Base-by-base conservation (phyloP, 2,113 vertebrate species). In the Hippolais icterina region DNA sequence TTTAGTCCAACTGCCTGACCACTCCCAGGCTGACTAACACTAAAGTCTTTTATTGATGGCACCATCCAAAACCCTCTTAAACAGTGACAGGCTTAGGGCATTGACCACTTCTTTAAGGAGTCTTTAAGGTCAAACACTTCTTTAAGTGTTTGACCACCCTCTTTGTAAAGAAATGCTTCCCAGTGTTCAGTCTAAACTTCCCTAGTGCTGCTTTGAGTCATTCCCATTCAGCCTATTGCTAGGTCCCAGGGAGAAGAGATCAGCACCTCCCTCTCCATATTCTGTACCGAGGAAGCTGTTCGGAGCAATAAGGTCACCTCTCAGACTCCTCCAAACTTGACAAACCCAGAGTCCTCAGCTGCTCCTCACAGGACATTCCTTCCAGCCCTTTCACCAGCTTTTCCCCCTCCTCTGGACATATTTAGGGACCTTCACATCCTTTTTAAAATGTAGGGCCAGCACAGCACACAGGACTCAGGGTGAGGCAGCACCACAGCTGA, bases 401-500 rank as follows among this genome's bases (percentile, higher is more conserved):
- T 15, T 6, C 1, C 25, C 15, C 18, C 21, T 52, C 6, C 39
- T 53, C 44, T 53, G n/a, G 2, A 33, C 8, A 39, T 10, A 27
- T 17, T 11, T 12, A 39, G 2, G 23, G 13, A 27, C 44, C 33
- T 64, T 64, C 16, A 5, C 14, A 35, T 3, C 12, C 17, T 65
- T 50, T 3, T 46, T 8, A 6, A 7, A 4, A 3, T 13, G 20
- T 42, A 21, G 31, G 41, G 14, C 16, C 31, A 19, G 42, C 35
- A 3, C 31, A 1, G 42, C 17, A 12, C 29, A 31, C 35, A 19
- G 29, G 20, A 16, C 29, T 39, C 20, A 7, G 56, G 35, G 42
- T 6, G n/a, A 41, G 29, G 29, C 15, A 0, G 2, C 41, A 47
- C 2, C 56, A 41, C 0, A 7, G 49, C 75, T 71, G 49, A 27